A percentile compares a stretch with the other conserved stretches of the same genome.
Conservation (phyloP, 1,140 invertebrate species). For the Lasioglossum baleicum region DNA sequence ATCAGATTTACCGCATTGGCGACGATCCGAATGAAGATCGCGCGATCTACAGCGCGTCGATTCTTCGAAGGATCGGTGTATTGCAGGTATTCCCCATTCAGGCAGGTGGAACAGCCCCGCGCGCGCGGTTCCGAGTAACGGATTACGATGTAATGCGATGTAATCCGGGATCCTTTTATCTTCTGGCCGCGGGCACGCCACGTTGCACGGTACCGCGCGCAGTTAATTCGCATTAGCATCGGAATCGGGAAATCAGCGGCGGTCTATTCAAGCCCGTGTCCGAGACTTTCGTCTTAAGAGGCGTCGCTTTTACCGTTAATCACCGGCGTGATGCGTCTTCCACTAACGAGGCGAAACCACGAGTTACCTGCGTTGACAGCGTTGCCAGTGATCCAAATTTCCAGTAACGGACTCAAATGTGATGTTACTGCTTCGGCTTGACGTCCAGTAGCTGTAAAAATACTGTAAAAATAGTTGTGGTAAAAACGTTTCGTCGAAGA, state of each 20-base stretch:
- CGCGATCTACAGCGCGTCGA: neutral
- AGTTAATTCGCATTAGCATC: constrained; percentile 44
- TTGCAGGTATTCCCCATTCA: neutral
- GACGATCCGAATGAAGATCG: too few relatives aligned
- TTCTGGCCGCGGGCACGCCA: constrained; percentile 24
- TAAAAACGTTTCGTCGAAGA: too few relatives aligned
- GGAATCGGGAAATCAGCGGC: constrained; percentile 23
- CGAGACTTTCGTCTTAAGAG: constrained; percentile 27
- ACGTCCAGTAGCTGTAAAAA: too few relatives aligned
- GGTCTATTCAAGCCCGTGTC: constrained; percentile 16
- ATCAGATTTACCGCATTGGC: too few relatives aligned
- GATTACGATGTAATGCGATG: constrained; percentile 50
- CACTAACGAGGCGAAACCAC: constrained; percentile 12
- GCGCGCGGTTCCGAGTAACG: constrained; percentile 6
- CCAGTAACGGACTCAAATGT: too few relatives aligned
- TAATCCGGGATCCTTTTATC: constrained; percentile 48
- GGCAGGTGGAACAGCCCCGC: neutral
- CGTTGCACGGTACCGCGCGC: neutral
- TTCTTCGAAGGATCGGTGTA: neutral
- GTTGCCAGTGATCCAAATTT: too few relatives aligned
- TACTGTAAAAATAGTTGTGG: too few relatives aligned
- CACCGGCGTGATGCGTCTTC: constrained; percentile 9
- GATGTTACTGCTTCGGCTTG: too few relatives aligned
- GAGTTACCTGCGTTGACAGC: neutral
- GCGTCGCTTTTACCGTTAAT: constrained; percentile 18